Evolutionary conservation across 2,888 invertebrate species (phyloP), one percentile per base, ranked within the genome.

Genomic region (Parthenolecanium corni): DNA sequence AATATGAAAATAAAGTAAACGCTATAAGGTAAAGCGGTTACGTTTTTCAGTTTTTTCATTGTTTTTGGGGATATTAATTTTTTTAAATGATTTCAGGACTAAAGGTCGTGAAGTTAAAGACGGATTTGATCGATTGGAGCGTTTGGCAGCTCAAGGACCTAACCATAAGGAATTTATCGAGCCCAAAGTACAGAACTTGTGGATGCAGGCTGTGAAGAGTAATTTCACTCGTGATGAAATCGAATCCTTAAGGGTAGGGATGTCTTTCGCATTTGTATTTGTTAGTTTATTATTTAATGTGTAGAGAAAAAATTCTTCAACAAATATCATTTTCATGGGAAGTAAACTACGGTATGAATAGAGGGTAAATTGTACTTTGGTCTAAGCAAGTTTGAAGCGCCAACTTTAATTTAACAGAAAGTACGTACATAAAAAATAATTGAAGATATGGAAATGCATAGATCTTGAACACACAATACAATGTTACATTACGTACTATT

Each of bases 111-210:
- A 82, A 47, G 75, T 94, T 23, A 82, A 86, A 68, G 86, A 87
- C 69, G 85, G 86, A 42, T 89, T 82, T 71, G 90, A 91, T 70
- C 80, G 81, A 25, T 74, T 92, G 36, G 83, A 86, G 68, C 79
- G 84, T 61, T 74, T 86, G 64, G 80, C 89, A 20, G 82, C 86
- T 1, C 82, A 81, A 73, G 90, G 85, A 70, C 87, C 89, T 0
- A 82, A 84, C 64, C 86, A 85, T 70, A 83, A 82, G 71, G 91
- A 91, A 71, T 95, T 95, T 72, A 80, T 89, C 47, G 94, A 95
- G 71, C 89, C 90, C 0, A 88, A 90, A 76, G 93, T 94, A 1
- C 86, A 89, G 73, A 86, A 85, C 0, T 75, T 95, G 31, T 95
- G 94, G 94, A 82, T 81, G 68, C 76, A 88, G 64, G 94, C 93